A percentile compares a stretch with the other conserved stretches of the same genome.
Conservation (phyloP, 2,797 vertebrate species). For the Lindbergichthys nudifrons region DNA sequence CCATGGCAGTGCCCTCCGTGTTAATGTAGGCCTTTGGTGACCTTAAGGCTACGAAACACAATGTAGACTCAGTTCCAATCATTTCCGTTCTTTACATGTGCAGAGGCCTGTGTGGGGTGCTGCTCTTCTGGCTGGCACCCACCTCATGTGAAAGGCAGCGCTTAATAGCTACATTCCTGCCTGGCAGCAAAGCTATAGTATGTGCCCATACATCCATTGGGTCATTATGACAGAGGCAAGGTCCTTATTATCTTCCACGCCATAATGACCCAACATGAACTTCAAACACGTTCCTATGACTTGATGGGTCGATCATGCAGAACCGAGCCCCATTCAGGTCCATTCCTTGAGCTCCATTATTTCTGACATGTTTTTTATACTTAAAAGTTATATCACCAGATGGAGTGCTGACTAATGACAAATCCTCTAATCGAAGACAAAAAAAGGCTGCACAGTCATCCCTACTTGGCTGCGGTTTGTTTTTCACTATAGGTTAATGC, state of each 20-base stretch:
- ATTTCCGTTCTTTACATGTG: conserved; percentile 28
- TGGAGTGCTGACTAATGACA: conserved; percentile 41
- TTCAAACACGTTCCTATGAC: conserved; percentile 74
- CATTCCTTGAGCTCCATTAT: conserved; percentile 58
- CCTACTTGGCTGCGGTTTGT: conserved; percentile 20
- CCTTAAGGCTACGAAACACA: conserved; percentile 47
- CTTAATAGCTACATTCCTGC: conserved; percentile 56
- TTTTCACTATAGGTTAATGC: conserved; percentile 14
- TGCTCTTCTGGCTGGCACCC: conserved; percentile 47
- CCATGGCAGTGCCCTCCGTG: conserved; percentile 35
- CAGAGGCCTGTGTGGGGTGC: conserved; percentile 18
- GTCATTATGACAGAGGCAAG: conserved; percentile 57
- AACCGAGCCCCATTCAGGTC: conserved; percentile 70
- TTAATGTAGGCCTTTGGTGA: conserved; percentile 58
- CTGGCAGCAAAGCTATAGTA: conserved; percentile 46
- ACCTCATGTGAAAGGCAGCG: conserved; percentile 32
- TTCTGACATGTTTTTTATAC: conserved; percentile 66
- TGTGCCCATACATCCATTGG: conserved; percentile 41
- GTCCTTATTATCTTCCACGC: conserved; percentile 54
- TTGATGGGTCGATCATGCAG: conserved; percentile 74
- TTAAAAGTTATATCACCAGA: conserved; percentile 34
- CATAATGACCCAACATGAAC: conserved; percentile 53
- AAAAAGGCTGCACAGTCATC: conserved; percentile 11
- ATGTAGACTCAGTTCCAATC: conserved; percentile 41
- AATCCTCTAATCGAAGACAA: conserved; percentile 43